Percentiles rank a stretch among this genome's conserved stretches.
Evolutionary conservation across 1,140 invertebrate species (phyloP).

Genomic region (Proctacanthus coquilletti): DNA sequence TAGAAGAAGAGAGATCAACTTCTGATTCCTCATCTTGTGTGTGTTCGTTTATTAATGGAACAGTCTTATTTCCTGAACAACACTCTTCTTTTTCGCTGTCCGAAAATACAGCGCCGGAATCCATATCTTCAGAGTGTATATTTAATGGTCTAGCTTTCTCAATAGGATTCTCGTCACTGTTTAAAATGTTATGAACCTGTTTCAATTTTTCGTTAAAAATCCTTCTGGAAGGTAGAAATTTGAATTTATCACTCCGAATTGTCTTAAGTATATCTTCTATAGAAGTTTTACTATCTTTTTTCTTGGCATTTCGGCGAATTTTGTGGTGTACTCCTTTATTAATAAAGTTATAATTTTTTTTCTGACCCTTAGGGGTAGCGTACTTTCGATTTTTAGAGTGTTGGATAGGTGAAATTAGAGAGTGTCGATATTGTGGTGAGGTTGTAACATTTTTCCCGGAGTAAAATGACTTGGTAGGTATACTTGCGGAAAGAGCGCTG

Average conservation of each 20-base stretch:
- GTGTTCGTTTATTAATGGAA: no score
- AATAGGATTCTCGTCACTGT: slow-evolving; percentile 18
- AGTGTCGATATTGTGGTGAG: no score
- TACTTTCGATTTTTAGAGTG: no score
- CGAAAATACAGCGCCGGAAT: slow-evolving; percentile 8
- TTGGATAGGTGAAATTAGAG: no score
- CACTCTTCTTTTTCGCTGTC: slow-evolving; percentile 17
- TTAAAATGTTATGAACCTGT: slow-evolving; percentile 19
- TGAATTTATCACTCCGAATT: slow-evolving; percentile 20
- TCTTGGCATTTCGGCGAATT: slow-evolving; percentile 9
- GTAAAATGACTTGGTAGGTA: no score
- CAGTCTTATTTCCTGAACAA: no score
- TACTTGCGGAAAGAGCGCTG: no score
- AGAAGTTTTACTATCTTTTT: slow-evolving; percentile 6
- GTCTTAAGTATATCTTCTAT: slow-evolving; percentile 15
- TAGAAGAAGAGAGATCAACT: background rate
- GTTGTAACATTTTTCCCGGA: no score
- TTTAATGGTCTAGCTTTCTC: slow-evolving; percentile 23
- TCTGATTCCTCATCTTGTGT: background rate
- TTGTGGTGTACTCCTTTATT: slow-evolving; percentile 21
- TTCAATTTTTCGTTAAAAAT: slow-evolving; percentile 19
- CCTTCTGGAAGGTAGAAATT: slow-evolving; percentile 17
- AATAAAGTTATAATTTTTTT: no score
- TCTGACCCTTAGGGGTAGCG: no score
- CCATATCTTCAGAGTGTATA: slow-evolving; percentile 3